These are phyloP conservation scores for Eristalinus aeneus DNA, from an alignment of 2,888 invertebrate genomes.

Conservation along the genomic window DNA sequence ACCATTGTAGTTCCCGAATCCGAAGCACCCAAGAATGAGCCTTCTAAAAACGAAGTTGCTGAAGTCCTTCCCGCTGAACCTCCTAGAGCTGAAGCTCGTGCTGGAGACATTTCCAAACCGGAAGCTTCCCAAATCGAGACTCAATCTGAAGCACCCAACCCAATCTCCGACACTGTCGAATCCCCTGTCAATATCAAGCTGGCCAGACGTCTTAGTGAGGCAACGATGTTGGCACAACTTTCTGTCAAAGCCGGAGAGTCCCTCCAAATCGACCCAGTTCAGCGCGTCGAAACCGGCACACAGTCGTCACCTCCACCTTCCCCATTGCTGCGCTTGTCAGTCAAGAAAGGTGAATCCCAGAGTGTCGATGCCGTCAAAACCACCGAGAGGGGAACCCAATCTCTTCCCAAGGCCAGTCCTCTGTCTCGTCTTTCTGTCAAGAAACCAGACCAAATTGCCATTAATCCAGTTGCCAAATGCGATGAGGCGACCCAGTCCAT, in stretches of 20 bases:
- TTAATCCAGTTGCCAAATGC: constrained; percentile 4
- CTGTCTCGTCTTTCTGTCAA: constrained; percentile 32
- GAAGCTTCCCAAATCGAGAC: too few relatives aligned
- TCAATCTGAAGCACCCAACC: neutral
- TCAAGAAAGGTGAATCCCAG: constrained; percentile 50
- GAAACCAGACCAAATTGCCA: constrained; percentile 17
- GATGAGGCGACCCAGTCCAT: constrained; percentile 38
- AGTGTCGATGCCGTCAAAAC: constrained; percentile 32
- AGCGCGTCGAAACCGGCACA: constrained; percentile 14
- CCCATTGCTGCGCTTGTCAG: constrained; percentile 32
- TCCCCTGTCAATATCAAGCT: neutral
- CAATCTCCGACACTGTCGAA: neutral
- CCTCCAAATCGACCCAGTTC: constrained; percentile 26
- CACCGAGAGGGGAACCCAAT: constrained; percentile 38
- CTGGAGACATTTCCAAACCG: too few relatives aligned
- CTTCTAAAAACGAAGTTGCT: too few relatives aligned
- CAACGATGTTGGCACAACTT: neutral
- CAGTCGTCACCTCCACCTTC: constrained; percentile 24
- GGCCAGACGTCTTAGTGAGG: neutral
- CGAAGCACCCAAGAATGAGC: neutral
- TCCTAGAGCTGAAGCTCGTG: neutral
- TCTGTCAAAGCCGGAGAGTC: constrained; percentile 33
- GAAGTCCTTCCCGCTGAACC: neutral
- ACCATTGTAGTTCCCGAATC: neutral
- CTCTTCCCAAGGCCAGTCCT: constrained; percentile 34